A percentile compares a stretch with the other conserved stretches of the same genome.
Evolutionary conservation across 1,140 invertebrate species (phyloP).

Genomic region (Orchestia grillus): DNA sequence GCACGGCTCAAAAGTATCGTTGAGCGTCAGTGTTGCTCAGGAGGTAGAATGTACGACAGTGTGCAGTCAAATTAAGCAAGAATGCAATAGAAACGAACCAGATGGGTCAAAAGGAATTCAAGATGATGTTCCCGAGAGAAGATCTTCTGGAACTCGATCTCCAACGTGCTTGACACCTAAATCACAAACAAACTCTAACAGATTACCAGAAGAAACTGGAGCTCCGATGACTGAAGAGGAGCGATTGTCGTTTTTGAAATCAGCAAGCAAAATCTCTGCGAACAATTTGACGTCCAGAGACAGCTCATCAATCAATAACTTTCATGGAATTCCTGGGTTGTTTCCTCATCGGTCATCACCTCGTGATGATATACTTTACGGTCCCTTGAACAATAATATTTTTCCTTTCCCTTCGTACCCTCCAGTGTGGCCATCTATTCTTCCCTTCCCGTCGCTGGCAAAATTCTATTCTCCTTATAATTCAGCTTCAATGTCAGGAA

Average conservation of each 20-base stretch:
- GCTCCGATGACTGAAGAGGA: constrained; percentile 65
- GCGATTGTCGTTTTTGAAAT: constrained; percentile 63
- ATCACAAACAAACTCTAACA: not conserved
- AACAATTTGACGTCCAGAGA: not conserved
- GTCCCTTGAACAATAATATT: constrained; percentile 65
- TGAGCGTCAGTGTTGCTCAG: constrained; percentile 30
- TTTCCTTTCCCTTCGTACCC: constrained; percentile 64
- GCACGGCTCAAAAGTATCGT: not conserved
- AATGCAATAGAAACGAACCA: constrained; percentile 55
- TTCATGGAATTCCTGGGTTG: constrained; percentile 35
- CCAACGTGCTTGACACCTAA: constrained; percentile 25
- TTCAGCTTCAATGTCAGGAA: constrained; percentile 46
- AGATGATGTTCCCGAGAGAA: constrained; percentile 16
- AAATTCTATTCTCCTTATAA: constrained; percentile 65
- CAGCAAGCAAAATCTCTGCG: constrained; percentile 58
- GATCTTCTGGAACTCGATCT: constrained; percentile 26
- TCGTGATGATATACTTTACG: constrained; percentile 63
- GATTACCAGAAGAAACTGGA: constrained; percentile 49
- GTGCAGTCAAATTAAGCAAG: constrained; percentile 31
- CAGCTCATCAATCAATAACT: not conserved
- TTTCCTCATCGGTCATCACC: constrained; percentile 56
- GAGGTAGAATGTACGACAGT: not conserved
- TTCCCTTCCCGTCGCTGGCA: constrained; percentile 63
- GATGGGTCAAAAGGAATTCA: not conserved
- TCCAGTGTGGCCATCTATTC: constrained; percentile 66